These are phyloP conservation scores for Druceiella hillmani DNA, from an alignment of 2,888 invertebrate species.

Conservation along the genomic window DNA sequence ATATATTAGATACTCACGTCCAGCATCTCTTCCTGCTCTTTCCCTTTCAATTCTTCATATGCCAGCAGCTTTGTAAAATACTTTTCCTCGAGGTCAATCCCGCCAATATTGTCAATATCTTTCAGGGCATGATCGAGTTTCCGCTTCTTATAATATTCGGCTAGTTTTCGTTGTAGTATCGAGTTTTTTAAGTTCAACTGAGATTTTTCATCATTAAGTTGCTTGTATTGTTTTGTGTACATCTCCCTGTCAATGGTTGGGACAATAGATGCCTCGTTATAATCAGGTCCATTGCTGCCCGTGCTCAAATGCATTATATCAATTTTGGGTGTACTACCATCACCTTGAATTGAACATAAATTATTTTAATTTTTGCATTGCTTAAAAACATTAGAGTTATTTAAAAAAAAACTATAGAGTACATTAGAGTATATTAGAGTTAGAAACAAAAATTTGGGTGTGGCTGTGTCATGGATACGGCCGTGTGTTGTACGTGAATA, in stretches of 20 bases:
- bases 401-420: too few relatives aligned
- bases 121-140: slow-evolving; percentile 45
- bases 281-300: neutral
- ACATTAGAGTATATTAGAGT: too few relatives aligned
- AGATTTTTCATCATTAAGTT: slow-evolving; percentile 33
- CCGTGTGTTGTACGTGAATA: too few relatives aligned
- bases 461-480: too few relatives aligned
- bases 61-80: slow-evolving; percentile 36
- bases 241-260: slow-evolving; percentile 39
- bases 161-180: slow-evolving; percentile 39
- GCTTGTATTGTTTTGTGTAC: slow-evolving; percentile 37
- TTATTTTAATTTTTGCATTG: too few relatives aligned
- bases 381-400: too few relatives aligned
- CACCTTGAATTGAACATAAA: too few relatives aligned
- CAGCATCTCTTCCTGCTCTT: slow-evolving; percentile 35
- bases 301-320: neutral
- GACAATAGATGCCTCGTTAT: too few relatives aligned
- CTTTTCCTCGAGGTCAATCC: slow-evolving; percentile 41
- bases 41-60: slow-evolving; percentile 38
- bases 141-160: slow-evolving; percentile 48
- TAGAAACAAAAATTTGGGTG: too few relatives aligned
- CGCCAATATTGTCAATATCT: slow-evolving; percentile 31
- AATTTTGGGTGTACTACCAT: too few relatives aligned
- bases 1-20: slow-evolving; percentile 31
- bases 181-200: slow-evolving; percentile 39